Base-by-base conservation (phyloP, 2,797 vertebrate genomes). In the Cygnus olor region DNA sequence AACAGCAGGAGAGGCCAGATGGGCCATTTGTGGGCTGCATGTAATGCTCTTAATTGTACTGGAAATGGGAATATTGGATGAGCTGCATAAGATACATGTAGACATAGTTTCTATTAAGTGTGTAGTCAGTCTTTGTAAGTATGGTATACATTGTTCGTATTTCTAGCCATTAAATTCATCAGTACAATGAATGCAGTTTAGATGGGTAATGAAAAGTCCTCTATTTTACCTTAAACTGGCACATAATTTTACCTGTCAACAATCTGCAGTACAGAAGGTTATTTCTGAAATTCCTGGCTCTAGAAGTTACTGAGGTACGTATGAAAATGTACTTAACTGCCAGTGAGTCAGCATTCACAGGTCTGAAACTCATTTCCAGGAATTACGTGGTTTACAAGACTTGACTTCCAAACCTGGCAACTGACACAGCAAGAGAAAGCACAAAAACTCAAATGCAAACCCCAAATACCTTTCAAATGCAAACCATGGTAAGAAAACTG, bases 321-420 rank as follows among this genome's bases (percentile, higher is more conserved):
- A 85, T 1, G 11, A 90, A 89, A 94, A 94, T 25, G 10, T 80
- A 69, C 45, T 97, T 93, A 90, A 78, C 88, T 85, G 94, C 79
- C 86, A 87, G 71, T 96, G 96, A 96, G 91, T 96, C 94, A 97
- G 95, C 95, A 96, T 90, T 89, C 78, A 77, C 78, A 80, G 78
- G 44, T 60, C 88, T 96, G 93, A 95, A 96, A 89, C 45, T 89
- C 90, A 90, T 92, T 97, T 96, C 93, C 93, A 96, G 95, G 95
- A 96, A 96, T 80, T 91, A 76, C 49, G 38, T 92, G 94, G 94
- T 94, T 95, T 96, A 89, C 76, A 88, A 87, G 54, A 76, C 27
- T 95, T 85, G 57, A 85, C 78, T 96, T 95, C 71, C 86, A 95
- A 89, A 94, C 76, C 76, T 80, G 61, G 74, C 6, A 1, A 87